Base-by-base conservation (phyloP, 2,797 vertebrate genomes). In the Gallirallus australis region DNA sequence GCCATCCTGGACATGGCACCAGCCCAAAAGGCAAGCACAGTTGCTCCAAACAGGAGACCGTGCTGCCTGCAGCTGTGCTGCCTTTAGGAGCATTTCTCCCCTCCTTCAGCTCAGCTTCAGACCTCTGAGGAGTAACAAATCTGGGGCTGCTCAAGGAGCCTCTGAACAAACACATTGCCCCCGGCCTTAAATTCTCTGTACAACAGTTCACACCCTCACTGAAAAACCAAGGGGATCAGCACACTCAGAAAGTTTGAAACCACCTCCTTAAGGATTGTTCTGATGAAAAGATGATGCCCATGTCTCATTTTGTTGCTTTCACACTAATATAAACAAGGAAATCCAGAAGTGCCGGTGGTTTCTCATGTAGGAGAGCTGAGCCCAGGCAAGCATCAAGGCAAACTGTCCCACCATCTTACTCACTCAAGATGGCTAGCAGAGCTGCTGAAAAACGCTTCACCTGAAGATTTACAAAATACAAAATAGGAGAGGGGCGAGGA, bases 111-210 rank as follows among this genome's bases (percentile, higher is more conserved):
- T 73, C 72, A 57, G 3, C 52, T 70, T 88, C 48, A 77, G 42
- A 88, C 16, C 12, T 72, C 63, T 11, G 2, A 13, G 35, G 56
- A 79, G 15, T 27, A 21, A 90, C 11, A 30, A 79, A 57, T 23
- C 14, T 25, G 59, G 27, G n/a, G 31, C 30, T 70, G 35, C 63
- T 8, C 0, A 0, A 2, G 1, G 31, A 76, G 8, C 47, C 40
- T 40, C 75, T 12, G 1, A 85, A 70, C 60, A 56, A 90, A 76
- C 18, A 33, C 4, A 1, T 12, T 54, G 42, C 25, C 28, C 76
- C 6, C 2, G 2, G 16, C n/a, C 42, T 69, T 52, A 54, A 69
- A 61, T 76, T 54, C 75, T 61, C 75, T 76, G 12, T 30, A 17
- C 50, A 37, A 5, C 2, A 39, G 20, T 66, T 80, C 35, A 16